Evolutionary conservation across 2,113 vertebrate genomes (phyloP).

Genomic region (Mobula hypostoma): DNA sequence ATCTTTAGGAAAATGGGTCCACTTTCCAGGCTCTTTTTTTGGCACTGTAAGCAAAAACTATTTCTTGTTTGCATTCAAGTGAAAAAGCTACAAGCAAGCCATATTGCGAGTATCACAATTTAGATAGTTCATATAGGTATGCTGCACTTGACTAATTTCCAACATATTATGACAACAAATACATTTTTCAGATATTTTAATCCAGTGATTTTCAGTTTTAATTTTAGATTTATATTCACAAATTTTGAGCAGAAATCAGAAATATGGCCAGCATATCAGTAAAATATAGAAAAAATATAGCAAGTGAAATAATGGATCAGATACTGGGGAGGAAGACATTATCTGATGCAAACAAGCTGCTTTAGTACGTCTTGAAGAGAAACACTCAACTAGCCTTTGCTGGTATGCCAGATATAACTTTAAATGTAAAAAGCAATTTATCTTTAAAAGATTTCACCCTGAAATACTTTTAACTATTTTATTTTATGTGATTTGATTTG

Average conservation of each 20-base stretch:
- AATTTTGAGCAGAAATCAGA: not conserved
- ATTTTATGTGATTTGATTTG: not conserved
- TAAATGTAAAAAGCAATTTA: constrained; percentile 23
- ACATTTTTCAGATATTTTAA: not conserved
- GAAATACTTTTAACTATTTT: not conserved
- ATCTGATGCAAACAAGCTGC: not conserved
- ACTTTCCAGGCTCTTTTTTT: not conserved
- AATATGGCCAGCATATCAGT: not conserved
- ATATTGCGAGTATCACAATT: not conserved
- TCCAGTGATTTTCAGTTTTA: not conserved
- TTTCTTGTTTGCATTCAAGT: not conserved
- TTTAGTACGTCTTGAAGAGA: not conserved
- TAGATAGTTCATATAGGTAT: not conserved
- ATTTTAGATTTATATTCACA: not conserved
- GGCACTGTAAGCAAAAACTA: not conserved
- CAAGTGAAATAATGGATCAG: not conserved
- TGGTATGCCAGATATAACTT: not conserved
- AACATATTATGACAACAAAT: not conserved
- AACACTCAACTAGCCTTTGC: not conserved
- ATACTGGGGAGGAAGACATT: not conserved
- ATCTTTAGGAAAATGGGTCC: not conserved
- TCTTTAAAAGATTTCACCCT: not conserved
- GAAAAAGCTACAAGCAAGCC: not conserved
- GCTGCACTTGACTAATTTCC: not conserved
- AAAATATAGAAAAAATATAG: not conserved